Evolutionary conservation across 2,113 vertebrate species (phyloP).

Genomic region (Tychaedon coryphoeus): DNA sequence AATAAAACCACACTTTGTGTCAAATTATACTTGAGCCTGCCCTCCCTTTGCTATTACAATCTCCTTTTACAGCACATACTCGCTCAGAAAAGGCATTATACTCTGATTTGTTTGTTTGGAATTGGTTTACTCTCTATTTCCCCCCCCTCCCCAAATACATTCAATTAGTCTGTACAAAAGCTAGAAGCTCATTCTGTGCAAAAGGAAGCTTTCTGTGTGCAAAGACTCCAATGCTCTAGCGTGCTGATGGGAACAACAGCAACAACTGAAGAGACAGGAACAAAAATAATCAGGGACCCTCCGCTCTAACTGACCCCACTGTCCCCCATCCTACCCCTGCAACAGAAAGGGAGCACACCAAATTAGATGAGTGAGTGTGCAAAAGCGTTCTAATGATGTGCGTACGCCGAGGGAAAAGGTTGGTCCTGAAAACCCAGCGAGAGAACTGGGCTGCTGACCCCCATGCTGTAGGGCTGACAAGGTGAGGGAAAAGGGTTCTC

Average conservation of each 20-base stretch:
- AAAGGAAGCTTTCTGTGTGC: constrained; percentile 74
- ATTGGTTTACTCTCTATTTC: not conserved
- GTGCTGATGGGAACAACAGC: constrained; percentile 30
- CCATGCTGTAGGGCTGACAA: not conserved
- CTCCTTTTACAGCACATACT: constrained; percentile 50
- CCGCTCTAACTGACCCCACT: not conserved
- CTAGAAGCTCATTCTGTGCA: constrained; percentile 77
- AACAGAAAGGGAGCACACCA: not conserved
- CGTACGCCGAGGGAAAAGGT: not conserved
- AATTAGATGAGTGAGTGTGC: not conserved
- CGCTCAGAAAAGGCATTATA: constrained; percentile 51
- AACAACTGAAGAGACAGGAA: constrained; percentile 18
- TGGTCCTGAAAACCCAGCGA: not conserved
- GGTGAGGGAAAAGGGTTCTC: not conserved
- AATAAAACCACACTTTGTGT: constrained; percentile 75
- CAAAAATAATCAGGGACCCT: not conserved
- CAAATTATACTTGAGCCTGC: constrained; percentile 59
- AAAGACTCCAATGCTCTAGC: constrained; percentile 57
- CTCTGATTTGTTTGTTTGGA: constrained; percentile 33
- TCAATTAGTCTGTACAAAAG: constrained; percentile 78
- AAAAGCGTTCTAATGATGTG: not conserved
- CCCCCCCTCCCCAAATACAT: constrained; percentile 68
- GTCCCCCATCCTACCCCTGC: not conserved
- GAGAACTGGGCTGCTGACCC: not conserved
- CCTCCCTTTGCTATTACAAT: constrained; percentile 55